Conservation (phyloP, 2,888 invertebrate genomes). For the Caenorhabditis plicata region DNA sequence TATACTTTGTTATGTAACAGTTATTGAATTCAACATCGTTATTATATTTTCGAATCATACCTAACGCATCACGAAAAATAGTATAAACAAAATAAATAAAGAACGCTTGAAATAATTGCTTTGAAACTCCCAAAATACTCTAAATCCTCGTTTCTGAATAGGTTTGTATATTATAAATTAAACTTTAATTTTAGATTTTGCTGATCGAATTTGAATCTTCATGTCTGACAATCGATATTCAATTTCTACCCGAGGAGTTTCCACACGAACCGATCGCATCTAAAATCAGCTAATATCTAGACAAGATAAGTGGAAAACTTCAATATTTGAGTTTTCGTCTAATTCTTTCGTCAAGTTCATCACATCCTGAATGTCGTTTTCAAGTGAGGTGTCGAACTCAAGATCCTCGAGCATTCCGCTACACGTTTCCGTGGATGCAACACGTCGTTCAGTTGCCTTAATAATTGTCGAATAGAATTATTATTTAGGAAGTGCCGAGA, state of each 20-base stretch:
- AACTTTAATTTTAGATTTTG: slow-evolving; percentile 43
- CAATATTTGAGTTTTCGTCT: slow-evolving; percentile 48
- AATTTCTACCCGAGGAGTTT: slow-evolving; percentile 49
- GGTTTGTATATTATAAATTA: not conserved
- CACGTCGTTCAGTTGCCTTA: slow-evolving; percentile 22
- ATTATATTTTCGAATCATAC: slow-evolving; percentile 49
- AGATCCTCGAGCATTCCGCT: slow-evolving; percentile 12
- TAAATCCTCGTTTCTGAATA: slow-evolving; percentile 9
- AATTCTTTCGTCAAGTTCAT: slow-evolving; percentile 45
- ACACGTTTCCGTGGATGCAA: slow-evolving; percentile 27
- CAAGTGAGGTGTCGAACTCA: slow-evolving; percentile 24
- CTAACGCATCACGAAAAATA: slow-evolving; percentile 53
- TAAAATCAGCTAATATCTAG: slow-evolving; percentile 17
- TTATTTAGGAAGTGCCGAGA: no score
- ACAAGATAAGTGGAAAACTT: slow-evolving; percentile 17
- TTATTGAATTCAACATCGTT: slow-evolving; percentile 58
- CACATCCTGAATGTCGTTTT: slow-evolving; percentile 35
- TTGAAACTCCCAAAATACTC: slow-evolving; percentile 36
- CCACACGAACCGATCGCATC: slow-evolving; percentile 53
- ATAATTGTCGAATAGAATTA: no score
- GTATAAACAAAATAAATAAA: slow-evolving; percentile 55
- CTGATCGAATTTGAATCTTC: slow-evolving; percentile 38
- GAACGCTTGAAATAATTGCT: slow-evolving; percentile 45
- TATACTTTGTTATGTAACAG: slow-evolving; percentile 43
- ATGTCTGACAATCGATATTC: slow-evolving; percentile 50